These are phyloP conservation scores for Cydia splendana DNA, from an alignment of 1,140 invertebrate genomes.

Conservation along the genomic window DNA sequence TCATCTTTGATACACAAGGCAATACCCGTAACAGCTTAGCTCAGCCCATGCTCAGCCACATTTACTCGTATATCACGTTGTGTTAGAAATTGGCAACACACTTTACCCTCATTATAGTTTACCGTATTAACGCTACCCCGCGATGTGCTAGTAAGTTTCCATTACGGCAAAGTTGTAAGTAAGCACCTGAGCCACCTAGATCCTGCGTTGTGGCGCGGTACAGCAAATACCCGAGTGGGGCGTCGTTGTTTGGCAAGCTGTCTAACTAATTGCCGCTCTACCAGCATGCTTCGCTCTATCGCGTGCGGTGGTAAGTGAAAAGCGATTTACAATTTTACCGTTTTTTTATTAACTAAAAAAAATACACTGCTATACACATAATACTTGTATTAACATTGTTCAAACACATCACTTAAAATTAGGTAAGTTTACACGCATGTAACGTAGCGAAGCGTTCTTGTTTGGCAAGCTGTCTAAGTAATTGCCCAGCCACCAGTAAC, in stretches of 20 bases:
- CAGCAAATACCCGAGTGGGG: slow-evolving; percentile 41
- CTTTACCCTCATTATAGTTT: not conserved
- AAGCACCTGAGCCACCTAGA: slow-evolving; percentile 39
- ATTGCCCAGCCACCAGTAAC: slow-evolving; percentile 46
- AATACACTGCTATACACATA: too few relatives aligned
- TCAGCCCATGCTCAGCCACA: not conserved
- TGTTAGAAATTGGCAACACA: not conserved
- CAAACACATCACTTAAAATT: not conserved
- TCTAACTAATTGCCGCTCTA: slow-evolving; percentile 55
- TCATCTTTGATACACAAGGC: too few relatives aligned
- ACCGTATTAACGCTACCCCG: slow-evolving; percentile 18
- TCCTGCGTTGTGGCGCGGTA: slow-evolving; percentile 34
- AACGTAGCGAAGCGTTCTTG: slow-evolving; percentile 37
- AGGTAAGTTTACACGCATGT: not conserved
- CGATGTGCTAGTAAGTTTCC: slow-evolving; percentile 21
- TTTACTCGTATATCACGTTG: slow-evolving; percentile 24
- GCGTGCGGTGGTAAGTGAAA: not conserved
- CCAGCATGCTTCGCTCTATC: slow-evolving; percentile 35
- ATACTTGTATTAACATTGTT: not conserved
- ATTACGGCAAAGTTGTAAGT: slow-evolving; percentile 29
- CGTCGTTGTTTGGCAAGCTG: slow-evolving; percentile 52
- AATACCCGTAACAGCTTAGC: not conserved
- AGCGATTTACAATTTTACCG: slow-evolving; percentile 2
- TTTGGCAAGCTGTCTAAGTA: slow-evolving; percentile 58
- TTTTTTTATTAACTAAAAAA: slow-evolving; percentile 32